A percentile compares a stretch with the other conserved stretches of the same genome.
Evolutionary conservation across 2,113 vertebrate genomes (phyloP).

Genomic region (Craseonycteris thonglongyai): DNA sequence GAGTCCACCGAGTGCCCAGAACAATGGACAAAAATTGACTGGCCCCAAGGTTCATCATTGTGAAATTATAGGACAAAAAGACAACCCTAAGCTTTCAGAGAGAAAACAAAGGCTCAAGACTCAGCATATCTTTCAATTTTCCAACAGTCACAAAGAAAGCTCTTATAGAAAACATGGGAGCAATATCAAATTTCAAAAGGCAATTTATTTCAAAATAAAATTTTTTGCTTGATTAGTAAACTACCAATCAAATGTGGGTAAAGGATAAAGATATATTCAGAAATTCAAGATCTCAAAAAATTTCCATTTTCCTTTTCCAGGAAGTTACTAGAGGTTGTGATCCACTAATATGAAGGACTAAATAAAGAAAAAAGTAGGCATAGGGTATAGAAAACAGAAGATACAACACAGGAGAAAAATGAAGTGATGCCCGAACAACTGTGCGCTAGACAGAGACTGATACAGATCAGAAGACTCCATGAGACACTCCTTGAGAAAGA

Average conservation of each 20-base stretch:
- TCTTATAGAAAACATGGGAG: background rate
- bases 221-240: background rate
- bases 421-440: background rate
- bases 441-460: background rate
- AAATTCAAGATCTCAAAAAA: background rate
- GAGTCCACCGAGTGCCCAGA: background rate
- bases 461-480: background rate
- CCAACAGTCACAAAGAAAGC: background rate
- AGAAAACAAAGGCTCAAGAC: background rate
- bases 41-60: background rate
- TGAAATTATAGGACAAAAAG: background rate
- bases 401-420: background rate
- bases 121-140: background rate
- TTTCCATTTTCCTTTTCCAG: background rate
- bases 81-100: background rate
- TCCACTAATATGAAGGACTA: background rate
- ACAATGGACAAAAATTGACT: background rate
- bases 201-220: background rate
- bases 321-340: background rate
- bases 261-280: background rate
- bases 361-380: background rate
- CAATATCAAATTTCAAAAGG: background rate
- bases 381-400: background rate
- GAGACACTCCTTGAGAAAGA: background rate
- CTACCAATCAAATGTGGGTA: background rate